Evolutionary conservation across 2,888 invertebrate genomes (phyloP).

Genomic region (Sylvicola cinctus): DNA sequence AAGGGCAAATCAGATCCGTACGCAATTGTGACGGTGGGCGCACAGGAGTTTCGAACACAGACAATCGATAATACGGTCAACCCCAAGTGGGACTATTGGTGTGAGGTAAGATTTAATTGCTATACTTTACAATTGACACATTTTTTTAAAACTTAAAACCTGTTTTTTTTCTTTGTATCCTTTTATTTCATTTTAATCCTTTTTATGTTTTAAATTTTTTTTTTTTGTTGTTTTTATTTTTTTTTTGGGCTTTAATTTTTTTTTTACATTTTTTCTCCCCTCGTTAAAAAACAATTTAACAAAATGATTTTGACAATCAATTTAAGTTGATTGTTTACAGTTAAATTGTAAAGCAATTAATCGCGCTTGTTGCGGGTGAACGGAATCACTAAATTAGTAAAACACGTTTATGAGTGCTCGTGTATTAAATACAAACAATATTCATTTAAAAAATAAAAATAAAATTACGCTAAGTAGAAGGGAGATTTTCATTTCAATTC

Average conservation of each 20-base stretch:
- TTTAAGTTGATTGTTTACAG: too few relatives aligned
- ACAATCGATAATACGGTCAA: slow-evolving; percentile 85
- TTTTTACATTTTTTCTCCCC: too few relatives aligned
- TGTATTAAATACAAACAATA: too few relatives aligned
- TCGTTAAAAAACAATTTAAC: too few relatives aligned
- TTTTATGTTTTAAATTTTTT: slow-evolving; percentile 7
- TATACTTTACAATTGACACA: neutral
- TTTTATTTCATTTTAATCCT: slow-evolving; percentile 13
- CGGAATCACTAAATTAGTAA: too few relatives aligned
- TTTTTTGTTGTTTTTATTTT: neutral
- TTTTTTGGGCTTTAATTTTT: slow-evolving; percentile 7
- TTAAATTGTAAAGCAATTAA: too few relatives aligned
- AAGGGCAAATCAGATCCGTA: slow-evolving; percentile 98
- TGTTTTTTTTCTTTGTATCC: slow-evolving; percentile 23
- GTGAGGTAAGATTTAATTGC: slow-evolving; percentile 52
- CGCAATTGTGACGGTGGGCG: slow-evolving; percentile 75
- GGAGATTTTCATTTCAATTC: too few relatives aligned
- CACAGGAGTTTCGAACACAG: slow-evolving; percentile 82
- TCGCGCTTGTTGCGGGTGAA: too few relatives aligned
- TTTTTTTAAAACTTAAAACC: slow-evolving; percentile 4
- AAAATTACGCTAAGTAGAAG: too few relatives aligned
- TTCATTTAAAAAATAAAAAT: too few relatives aligned
- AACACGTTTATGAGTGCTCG: too few relatives aligned
- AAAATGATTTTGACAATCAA: too few relatives aligned
- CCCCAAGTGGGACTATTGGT: slow-evolving; percentile 95